Conservation (phyloP, 2,888 invertebrate genomes). For the Ichneumoninae sp. region DNA sequence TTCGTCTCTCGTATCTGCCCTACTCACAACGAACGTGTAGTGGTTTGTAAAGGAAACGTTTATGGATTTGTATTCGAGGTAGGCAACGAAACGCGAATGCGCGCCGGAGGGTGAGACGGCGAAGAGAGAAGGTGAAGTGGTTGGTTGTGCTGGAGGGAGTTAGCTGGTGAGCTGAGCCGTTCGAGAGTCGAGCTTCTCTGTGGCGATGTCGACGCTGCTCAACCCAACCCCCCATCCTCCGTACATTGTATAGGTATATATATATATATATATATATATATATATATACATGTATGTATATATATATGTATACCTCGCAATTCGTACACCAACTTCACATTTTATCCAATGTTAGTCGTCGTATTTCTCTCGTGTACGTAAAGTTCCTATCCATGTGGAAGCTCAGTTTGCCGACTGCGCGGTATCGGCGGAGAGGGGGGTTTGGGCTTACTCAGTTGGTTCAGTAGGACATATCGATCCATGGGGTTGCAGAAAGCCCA, state of each 20-base stretch:
- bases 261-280: neutral
- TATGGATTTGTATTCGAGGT: slow-evolving; percentile 50
- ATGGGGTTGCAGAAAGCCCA: slow-evolving; percentile 33
- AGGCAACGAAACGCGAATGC: slow-evolving; percentile 40
- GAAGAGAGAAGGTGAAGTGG: slow-evolving; percentile 36
- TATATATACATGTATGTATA: neutral
- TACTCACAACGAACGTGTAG: slow-evolving; percentile 11
- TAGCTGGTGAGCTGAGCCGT: slow-evolving; percentile 30
- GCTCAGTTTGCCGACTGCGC: slow-evolving; percentile 48
- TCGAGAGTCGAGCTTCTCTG: slow-evolving; percentile 28
- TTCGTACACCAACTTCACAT: slow-evolving; percentile 1
- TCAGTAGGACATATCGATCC: slow-evolving; percentile 76
- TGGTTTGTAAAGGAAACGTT: slow-evolving; percentile 52
- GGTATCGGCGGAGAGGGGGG: slow-evolving; percentile 22
- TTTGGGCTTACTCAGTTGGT: slow-evolving; percentile 70
- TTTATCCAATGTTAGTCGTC: slow-evolving; percentile 32
- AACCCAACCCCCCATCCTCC: neutral
- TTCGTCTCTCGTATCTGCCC: slow-evolving; percentile 4
- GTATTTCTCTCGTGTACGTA: slow-evolving; percentile 5
- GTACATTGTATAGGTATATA: slow-evolving; percentile 1
- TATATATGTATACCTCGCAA: neutral
- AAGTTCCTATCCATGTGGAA: slow-evolving; percentile 11
- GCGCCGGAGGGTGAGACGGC: neutral
- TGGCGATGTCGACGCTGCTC: slow-evolving; percentile 35
- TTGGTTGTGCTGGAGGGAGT: slow-evolving; percentile 13